phyloP scores from a whole-genome alignment of 2,797 vertebrate species.

The Acrocephalus scirpaceus region DNA sequence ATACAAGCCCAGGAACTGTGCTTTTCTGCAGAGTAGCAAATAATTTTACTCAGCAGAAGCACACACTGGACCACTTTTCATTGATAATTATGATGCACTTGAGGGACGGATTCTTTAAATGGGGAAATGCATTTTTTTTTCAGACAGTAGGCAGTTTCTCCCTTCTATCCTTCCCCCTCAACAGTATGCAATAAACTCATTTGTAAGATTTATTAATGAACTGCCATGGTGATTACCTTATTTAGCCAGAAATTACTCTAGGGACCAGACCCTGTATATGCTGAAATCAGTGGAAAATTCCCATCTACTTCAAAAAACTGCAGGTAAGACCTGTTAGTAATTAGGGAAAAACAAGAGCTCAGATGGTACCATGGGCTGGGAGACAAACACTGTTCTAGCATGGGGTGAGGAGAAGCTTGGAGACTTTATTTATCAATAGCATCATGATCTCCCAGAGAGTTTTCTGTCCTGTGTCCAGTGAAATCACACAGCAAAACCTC shows the following conservation, averaged over 20 bases:
- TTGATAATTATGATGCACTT: background rate
- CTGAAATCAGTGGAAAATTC: background rate
- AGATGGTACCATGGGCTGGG: background rate
- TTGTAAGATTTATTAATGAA: constrained; percentile 16
- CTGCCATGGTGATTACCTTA: background rate
- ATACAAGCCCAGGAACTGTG: background rate
- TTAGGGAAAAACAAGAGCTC: background rate
- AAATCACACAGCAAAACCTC: background rate
- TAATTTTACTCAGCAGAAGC: background rate
- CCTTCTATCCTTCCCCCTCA: background rate
- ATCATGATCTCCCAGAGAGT: background rate
- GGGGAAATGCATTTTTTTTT: background rate
- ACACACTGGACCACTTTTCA: background rate
- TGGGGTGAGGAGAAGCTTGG: background rate
- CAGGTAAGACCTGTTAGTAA: background rate
- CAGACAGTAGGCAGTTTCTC: background rate
- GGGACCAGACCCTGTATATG: background rate
- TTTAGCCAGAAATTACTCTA: background rate
- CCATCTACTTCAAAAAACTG: background rate
- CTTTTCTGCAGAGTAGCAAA: background rate
- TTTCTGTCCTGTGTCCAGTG: background rate
- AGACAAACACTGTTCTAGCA: background rate
- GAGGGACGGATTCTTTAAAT: background rate
- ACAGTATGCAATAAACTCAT: background rate
- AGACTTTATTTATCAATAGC: background rate